Base-by-base conservation (phyloP, 1,140 invertebrate genomes). In the Papilio helenus region DNA sequence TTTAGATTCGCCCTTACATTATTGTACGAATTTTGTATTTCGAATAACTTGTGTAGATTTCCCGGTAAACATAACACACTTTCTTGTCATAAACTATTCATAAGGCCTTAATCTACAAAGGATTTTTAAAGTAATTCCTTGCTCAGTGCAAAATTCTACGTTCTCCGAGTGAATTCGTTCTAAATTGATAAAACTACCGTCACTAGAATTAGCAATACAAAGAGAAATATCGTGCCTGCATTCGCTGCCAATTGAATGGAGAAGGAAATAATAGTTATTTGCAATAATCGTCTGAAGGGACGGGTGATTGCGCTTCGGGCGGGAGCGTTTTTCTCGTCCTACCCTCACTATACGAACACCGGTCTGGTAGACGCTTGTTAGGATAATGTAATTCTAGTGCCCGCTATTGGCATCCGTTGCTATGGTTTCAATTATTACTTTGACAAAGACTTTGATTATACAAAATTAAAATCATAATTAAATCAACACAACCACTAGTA, bases 201-300 rank as follows among this genome's bases (percentile, higher is more conserved):
- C 81, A 79, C 76, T 82, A 76, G 86, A 93, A 94, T 94, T 94
- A 94, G 93, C 93, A 94, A 93, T 92, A 94, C 93, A 94, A 94
- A 94, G 91, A 87, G 87, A 86, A 85, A 84, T 79, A 86, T 85
- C 85, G 85, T 88, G 86, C 84, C 87, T 80, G 87, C 84, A 87
- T 90, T 93, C 85, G 86, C 82, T 82, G 91, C 88, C 92, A 92
- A 94, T 93, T 94, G 91, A 94, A 94, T 90, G 90, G 88, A 86
- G 90, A 92, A 90, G 89, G 85, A 91, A 94, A 94, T 94, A 93
- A 94, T 93, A 94, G 93, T 94, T 94, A 94, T 94, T 94, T 94
- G 92, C 90, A 89, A 93, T 94, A 94, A 94, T 94, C 93, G 92
- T 82, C 84, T 87, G 88, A 90, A 93, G 93, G 93, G 93, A 92